These are phyloP conservation scores for Peromyscus nudipes DNA, from an alignment of 2,797 vertebrate genomes.

Conservation along the genomic window DNA sequence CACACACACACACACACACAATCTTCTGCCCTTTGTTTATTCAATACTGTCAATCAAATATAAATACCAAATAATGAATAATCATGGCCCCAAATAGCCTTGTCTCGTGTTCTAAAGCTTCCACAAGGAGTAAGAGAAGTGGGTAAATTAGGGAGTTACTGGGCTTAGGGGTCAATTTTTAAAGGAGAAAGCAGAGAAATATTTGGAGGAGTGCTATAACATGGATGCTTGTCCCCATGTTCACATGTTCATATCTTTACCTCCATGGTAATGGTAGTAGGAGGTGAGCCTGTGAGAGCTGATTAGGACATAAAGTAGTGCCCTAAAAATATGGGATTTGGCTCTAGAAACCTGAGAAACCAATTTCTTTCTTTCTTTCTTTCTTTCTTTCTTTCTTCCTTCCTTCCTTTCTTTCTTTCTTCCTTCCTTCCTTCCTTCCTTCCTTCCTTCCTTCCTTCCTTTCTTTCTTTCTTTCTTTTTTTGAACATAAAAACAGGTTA, in stretches of 20 bases:
- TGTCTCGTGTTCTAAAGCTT: constrained; percentile 31
- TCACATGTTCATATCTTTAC: not conserved
- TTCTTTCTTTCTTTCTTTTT: not conserved
- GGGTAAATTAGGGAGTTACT: not conserved
- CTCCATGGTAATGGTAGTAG: not conserved
- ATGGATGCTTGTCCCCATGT: not conserved
- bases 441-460: not conserved
- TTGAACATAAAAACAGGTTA: not conserved
- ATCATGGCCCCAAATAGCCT: not conserved
- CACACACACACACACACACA: too few relatives aligned
- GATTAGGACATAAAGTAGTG: not conserved
- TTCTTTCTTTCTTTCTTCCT: not conserved
- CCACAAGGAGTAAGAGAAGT: not conserved
- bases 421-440: not conserved
- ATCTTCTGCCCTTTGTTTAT: not conserved
- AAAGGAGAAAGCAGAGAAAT: not conserved
- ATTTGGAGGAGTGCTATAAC: not conserved
- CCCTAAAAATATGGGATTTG: not conserved
- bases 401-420: not conserved
- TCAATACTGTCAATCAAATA: constrained; percentile 43
- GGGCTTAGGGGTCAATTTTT: not conserved
- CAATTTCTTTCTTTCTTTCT: not conserved
- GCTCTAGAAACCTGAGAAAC: not conserved
- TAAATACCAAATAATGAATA: constrained; percentile 33
- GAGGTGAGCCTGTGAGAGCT: not conserved